Evolutionary conservation across 2,888 invertebrate species (phyloP).

Genomic region (Serripes groenlandicus): DNA sequence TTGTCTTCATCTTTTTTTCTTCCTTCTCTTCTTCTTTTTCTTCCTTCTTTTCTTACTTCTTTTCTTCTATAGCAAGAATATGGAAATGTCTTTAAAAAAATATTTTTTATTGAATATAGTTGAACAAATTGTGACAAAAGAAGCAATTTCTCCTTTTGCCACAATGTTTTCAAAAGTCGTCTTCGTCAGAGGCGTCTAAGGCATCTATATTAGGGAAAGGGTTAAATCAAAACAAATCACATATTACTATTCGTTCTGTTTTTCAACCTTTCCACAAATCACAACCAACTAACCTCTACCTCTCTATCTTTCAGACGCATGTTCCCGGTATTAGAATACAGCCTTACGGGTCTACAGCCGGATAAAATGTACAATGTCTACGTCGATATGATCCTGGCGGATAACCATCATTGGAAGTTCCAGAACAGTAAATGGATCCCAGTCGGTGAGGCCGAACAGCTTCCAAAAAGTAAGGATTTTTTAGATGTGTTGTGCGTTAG

Average conservation of each 20-base stretch:
- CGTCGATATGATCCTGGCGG: constrained; percentile 87
- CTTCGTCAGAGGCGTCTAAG: too few relatives aligned
- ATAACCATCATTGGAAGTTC: constrained; percentile 86
- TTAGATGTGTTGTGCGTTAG: neutral
- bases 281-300: too few relatives aligned
- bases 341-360: constrained; percentile 86
- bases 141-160: too few relatives aligned
- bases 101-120: too few relatives aligned
- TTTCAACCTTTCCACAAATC: too few relatives aligned
- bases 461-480: constrained; percentile 75
- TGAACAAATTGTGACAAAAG: too few relatives aligned
- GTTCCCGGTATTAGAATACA: constrained; percentile 87
- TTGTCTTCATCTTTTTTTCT: neutral
- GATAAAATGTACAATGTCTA: constrained; percentile 86
- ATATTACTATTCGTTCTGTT: too few relatives aligned
- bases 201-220: too few relatives aligned
- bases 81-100: too few relatives aligned
- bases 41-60: neutral
- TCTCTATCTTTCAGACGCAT: constrained; percentile 87
- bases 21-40: neutral
- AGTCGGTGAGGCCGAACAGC: constrained; percentile 83
- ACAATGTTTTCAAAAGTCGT: too few relatives aligned
- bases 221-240: too few relatives aligned
- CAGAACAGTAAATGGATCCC: constrained; percentile 85
- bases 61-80: too few relatives aligned